A percentile compares a stretch with the other conserved stretches of the same genome.
phyloP scores from a whole-genome alignment of 1,140 invertebrate species.

The Propsilocerus akamusi region DNA sequence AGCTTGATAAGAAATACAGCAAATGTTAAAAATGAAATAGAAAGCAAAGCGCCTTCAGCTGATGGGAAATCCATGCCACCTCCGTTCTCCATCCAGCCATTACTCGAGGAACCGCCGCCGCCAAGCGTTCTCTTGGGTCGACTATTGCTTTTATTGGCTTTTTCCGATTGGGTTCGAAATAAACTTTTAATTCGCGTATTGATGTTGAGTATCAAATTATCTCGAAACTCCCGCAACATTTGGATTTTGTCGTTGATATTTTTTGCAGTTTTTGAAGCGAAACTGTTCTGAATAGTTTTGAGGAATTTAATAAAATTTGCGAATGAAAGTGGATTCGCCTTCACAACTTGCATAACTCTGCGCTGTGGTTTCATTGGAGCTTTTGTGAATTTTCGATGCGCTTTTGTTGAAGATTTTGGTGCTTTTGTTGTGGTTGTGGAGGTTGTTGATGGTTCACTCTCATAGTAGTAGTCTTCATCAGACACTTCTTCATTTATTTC shows the following conservation, averaged over 20 bases:
- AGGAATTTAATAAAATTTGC: slow-evolving; percentile 26
- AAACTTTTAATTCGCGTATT: slow-evolving; percentile 22
- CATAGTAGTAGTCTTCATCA: neutral
- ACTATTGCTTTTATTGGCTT: slow-evolving; percentile 14
- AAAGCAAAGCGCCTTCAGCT: slow-evolving; percentile 54
- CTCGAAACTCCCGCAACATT: slow-evolving; percentile 30
- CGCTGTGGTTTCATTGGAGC: neutral
- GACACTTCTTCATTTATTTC: neutral
- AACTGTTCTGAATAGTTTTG: slow-evolving; percentile 28
- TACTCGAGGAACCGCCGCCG: slow-evolving; percentile 15
- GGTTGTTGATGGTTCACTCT: neutral
- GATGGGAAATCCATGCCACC: slow-evolving; percentile 54
- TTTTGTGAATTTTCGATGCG: neutral
- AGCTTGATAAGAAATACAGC: slow-evolving; percentile 64
- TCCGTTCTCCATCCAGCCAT: slow-evolving; percentile 21
- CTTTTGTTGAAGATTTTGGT: neutral
- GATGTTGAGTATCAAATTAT: slow-evolving; percentile 32
- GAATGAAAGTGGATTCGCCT: slow-evolving; percentile 12
- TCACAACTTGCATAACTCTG: slow-evolving; percentile 3
- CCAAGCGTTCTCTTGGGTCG: slow-evolving; percentile 8
- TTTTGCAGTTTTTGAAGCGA: slow-evolving; percentile 29
- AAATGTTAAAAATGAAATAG: slow-evolving; percentile 64
- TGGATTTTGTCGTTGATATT: slow-evolving; percentile 33
- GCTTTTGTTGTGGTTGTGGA: neutral
- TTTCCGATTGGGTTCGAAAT: slow-evolving; percentile 7